Conservation (phyloP, 1,140 invertebrate species). For the Drosophila ficusphila region DNA sequence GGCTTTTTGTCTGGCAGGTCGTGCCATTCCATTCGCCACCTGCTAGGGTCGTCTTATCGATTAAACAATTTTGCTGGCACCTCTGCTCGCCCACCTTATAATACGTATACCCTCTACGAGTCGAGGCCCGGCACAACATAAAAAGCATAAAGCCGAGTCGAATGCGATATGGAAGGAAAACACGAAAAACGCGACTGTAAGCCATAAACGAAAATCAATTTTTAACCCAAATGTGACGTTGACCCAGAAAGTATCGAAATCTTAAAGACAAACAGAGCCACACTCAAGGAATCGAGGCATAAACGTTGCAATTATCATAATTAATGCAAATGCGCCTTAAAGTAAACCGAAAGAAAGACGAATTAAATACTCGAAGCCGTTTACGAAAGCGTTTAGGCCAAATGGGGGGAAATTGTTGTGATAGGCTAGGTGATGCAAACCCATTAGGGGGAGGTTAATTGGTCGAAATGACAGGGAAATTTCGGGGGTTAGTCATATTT, state of each 20-base stretch:
- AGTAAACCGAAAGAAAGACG: constrained; percentile 42
- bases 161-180: constrained; percentile 4
- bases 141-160: constrained; percentile 36
- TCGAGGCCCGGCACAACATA: constrained; percentile 33
- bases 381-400: constrained; percentile 26
- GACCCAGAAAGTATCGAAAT: constrained; percentile 45
- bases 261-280: constrained; percentile 35
- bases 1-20: constrained; percentile 14
- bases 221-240: constrained; percentile 59
- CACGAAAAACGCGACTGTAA: constrained; percentile 19
- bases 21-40: constrained; percentile 34
- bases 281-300: constrained; percentile 38
- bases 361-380: constrained; percentile 44
- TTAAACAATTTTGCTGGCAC: constrained; percentile 55
- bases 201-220: constrained; percentile 62
- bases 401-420: constrained; percentile 11
- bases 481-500: constrained; percentile 1
- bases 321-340: constrained; percentile 59
- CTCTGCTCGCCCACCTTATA: constrained; percentile 48
- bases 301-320: constrained; percentile 66
- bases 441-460: constrained; percentile 18
- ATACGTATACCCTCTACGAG: background rate
- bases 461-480: constrained; percentile 3
- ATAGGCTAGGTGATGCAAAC: constrained; percentile 14
- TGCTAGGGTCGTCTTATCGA: constrained; percentile 42